Evolutionary conservation across 1,140 invertebrate genomes (phyloP).

Genomic region (Physella acuta): DNA sequence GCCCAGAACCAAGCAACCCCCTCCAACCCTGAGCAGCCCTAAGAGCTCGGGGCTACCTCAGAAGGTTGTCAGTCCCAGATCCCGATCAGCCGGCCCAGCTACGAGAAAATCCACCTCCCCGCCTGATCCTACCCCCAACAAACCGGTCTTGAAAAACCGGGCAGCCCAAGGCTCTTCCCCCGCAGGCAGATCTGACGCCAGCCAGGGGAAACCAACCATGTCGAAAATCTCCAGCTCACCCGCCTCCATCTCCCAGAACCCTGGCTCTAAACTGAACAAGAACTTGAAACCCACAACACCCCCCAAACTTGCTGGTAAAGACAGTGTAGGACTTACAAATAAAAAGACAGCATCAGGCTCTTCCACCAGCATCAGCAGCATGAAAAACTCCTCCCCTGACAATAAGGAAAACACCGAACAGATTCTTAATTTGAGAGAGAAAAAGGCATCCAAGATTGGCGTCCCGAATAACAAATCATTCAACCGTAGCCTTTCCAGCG

Average conservation of each 20-base stretch:
- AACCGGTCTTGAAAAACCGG: constrained; percentile 60
- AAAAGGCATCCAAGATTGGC: no score
- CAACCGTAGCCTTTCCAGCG: neutral
- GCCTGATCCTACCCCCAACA: no score
- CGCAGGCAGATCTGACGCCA: neutral
- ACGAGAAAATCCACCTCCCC: neutral
- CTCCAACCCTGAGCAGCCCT: neutral
- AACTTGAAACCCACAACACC: neutral
- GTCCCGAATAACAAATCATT: no score
- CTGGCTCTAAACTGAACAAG: neutral
- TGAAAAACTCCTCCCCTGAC: no score
- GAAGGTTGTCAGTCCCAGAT: neutral
- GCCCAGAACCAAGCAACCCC: neutral
- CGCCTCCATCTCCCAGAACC: neutral
- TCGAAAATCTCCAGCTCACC: neutral
- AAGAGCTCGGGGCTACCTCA: constrained; percentile 3
- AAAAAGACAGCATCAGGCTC: no score
- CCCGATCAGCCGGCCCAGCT: neutral
- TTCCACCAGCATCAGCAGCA: no score
- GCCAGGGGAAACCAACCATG: neutral
- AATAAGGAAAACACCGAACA: no score
- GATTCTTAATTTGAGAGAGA: no score
- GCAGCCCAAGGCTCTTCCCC: neutral
- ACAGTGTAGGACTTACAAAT: no score
- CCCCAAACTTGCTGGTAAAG: no score